phyloP scores from a whole-genome alignment of 2,888 invertebrate species.

The Chironomus tentans region DNA sequence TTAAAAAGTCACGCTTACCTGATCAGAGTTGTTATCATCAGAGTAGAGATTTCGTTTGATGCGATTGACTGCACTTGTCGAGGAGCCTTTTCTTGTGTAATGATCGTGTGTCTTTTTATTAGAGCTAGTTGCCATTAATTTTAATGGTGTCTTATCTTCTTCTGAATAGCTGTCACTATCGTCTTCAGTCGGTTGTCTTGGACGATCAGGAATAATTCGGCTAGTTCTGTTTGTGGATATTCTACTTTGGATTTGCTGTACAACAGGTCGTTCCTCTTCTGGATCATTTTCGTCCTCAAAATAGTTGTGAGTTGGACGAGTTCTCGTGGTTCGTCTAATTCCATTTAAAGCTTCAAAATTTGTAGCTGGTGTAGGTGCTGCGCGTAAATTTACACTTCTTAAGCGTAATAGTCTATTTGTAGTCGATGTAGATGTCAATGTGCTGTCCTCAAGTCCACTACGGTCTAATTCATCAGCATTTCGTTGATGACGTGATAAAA shows the following conservation, averaged over 20 bases:
- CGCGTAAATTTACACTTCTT: constrained; percentile 6
- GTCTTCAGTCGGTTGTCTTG: constrained; percentile 32
- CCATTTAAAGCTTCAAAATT: constrained; percentile 20
- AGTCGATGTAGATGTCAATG: neutral
- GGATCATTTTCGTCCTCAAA: constrained; percentile 39
- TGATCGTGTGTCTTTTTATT: constrained; percentile 4
- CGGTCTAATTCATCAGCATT: constrained; percentile 40
- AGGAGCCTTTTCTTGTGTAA: constrained; percentile 25
- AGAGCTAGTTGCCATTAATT: neutral
- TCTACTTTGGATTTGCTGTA: constrained; percentile 7
- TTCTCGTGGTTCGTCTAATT: constrained; percentile 28
- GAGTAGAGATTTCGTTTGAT: constrained; percentile 24
- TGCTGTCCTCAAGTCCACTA: constrained; percentile 16
- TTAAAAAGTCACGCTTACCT: neutral
- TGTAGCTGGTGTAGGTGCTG: constrained; percentile 12
- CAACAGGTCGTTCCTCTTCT: constrained; percentile 28
- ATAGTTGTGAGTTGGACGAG: constrained; percentile 37
- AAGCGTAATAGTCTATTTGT: constrained; percentile 6
- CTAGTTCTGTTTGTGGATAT: neutral
- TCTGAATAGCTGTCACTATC: constrained; percentile 29
- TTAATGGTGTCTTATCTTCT: constrained; percentile 24
- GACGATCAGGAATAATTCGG: constrained; percentile 27
- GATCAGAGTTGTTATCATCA: constrained; percentile 23
- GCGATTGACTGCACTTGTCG: neutral
- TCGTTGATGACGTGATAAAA: constrained; percentile 40